A percentile compares a stretch with the other conserved stretches of the same genome.
phyloP scores from a whole-genome alignment of 92 coral and sea anemone genomes.

The Zoanthus sociatus region DNA sequence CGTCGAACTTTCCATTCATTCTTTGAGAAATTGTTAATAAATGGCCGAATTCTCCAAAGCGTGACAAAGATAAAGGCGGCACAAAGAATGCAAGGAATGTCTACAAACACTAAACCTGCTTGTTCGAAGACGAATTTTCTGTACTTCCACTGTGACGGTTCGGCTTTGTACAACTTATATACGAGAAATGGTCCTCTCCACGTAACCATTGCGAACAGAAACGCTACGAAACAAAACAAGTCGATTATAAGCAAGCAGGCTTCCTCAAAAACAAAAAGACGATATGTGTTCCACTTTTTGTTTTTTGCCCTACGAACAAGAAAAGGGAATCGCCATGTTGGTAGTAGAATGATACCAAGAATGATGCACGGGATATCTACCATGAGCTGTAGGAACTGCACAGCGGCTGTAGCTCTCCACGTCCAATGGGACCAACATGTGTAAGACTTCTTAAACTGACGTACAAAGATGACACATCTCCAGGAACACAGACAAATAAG shows the following conservation, averaged over 20 bases:
- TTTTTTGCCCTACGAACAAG: slow-evolving; percentile 60
- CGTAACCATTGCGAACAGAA: slow-evolving; percentile 73
- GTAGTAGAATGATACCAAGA: slow-evolving; percentile 72
- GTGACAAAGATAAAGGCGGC: slow-evolving; percentile 79
- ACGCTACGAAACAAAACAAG: slow-evolving; percentile 76
- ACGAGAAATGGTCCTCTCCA: slow-evolving; percentile 91
- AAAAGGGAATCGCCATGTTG: slow-evolving; percentile 92
- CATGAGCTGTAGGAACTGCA: slow-evolving; percentile 82
- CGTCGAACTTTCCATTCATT: slow-evolving; percentile 83
- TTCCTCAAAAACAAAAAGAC: slow-evolving; percentile 82
- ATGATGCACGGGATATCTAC: slow-evolving; percentile 89
- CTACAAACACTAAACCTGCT: slow-evolving; percentile 81
- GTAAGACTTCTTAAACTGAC: slow-evolving; percentile 63
- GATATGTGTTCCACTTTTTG: slow-evolving; percentile 78
- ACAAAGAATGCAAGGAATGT: slow-evolving; percentile 93
- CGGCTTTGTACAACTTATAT: slow-evolving; percentile 55
- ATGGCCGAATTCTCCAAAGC: slow-evolving; percentile 90
- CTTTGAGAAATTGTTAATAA: slow-evolving; percentile 76
- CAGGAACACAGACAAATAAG: slow-evolving; percentile 82
- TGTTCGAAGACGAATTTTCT: slow-evolving; percentile 70
- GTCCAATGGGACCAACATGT: slow-evolving; percentile 75
- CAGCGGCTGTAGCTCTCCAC: slow-evolving; percentile 82
- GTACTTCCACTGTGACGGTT: slow-evolving; percentile 75
- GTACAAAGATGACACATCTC: slow-evolving; percentile 80
- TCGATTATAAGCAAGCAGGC: slow-evolving; percentile 76